Percentiles rank a stretch among this genome's conserved stretches.
These are phyloP conservation scores for Smutsia gigantea DNA, from an alignment of 2,797 vertebrate species.

Conservation along the genomic window DNA sequence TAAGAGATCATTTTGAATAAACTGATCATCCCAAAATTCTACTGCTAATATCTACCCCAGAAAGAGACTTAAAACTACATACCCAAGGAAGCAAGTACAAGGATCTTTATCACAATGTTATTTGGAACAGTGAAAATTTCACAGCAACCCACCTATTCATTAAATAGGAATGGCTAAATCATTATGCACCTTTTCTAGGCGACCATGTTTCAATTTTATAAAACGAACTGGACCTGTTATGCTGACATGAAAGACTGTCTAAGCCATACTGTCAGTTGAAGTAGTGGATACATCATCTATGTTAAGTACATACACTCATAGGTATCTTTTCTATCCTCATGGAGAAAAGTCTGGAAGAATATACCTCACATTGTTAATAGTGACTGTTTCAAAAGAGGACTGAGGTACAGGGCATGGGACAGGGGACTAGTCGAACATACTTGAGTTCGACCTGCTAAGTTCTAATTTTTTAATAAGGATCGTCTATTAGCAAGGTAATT, in stretches of 20 bases:
- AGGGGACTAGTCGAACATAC: background rate
- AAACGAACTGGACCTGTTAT: background rate
- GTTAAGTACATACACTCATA: background rate
- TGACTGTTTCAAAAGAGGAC: background rate
- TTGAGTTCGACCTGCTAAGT: background rate
- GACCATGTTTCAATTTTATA: background rate
- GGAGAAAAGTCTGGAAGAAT: background rate
- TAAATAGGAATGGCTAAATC: conserved; percentile 38
- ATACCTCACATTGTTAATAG: background rate
- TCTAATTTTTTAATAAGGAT: conserved; percentile 9
- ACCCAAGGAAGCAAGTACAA: background rate
- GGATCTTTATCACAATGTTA: background rate
- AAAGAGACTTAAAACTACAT: background rate
- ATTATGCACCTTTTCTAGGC: background rate
- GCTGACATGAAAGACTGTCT: background rate
- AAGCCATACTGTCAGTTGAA: background rate
- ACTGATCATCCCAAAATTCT: background rate
- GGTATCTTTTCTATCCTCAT: background rate
- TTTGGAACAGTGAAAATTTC: conserved; percentile 28
- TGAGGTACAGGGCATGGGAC: background rate
- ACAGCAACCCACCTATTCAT: conserved; percentile 10
- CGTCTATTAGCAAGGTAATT: background rate
- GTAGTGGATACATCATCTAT: background rate
- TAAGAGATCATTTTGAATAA: background rate
- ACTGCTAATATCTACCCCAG: background rate